A percentile compares a stretch with the other conserved stretches of the same genome.
Conservation (phyloP, 2,797 vertebrate genomes). For the Tenualosa thibaudeaui region DNA sequence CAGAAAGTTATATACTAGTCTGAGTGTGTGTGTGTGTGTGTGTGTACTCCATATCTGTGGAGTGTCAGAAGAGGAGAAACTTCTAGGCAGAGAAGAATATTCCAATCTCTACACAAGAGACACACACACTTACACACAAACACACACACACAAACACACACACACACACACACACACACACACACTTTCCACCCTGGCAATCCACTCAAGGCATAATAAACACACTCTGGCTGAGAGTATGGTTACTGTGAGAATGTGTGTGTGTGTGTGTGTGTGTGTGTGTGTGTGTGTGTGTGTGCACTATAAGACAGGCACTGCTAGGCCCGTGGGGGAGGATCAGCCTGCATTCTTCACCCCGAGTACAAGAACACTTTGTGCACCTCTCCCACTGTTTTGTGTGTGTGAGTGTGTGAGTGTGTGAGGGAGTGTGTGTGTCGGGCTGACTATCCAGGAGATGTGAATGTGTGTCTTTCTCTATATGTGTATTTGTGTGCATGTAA, state of each 20-base stretch:
- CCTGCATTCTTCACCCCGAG: background rate
- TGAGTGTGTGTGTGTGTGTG: too few species aligned
- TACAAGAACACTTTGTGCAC: background rate
- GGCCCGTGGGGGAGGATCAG: background rate
- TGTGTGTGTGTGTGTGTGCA: background rate
- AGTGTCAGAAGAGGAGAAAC: too few species aligned
- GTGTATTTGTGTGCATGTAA: background rate
- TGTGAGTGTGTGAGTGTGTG: constrained; percentile 3
- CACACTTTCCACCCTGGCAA: background rate
- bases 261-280: background rate
- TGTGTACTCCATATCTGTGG: too few species aligned
- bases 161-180: background rate
- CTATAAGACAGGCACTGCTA: background rate
- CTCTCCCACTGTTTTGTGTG: background rate
- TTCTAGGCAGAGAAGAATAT: too few species aligned
- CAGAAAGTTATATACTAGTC: too few species aligned
- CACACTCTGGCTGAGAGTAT: background rate
- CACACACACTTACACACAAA: background rate
- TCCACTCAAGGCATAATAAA: constrained; percentile 4
- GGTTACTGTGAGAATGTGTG: background rate
- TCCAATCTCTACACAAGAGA: background rate
- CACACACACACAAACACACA: background rate
- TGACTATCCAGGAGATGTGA: background rate
- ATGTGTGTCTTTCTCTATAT: background rate
- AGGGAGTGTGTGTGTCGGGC: background rate